Conservation (phyloP, 2,113 vertebrate species). For the Hiodon tergisus region DNA sequence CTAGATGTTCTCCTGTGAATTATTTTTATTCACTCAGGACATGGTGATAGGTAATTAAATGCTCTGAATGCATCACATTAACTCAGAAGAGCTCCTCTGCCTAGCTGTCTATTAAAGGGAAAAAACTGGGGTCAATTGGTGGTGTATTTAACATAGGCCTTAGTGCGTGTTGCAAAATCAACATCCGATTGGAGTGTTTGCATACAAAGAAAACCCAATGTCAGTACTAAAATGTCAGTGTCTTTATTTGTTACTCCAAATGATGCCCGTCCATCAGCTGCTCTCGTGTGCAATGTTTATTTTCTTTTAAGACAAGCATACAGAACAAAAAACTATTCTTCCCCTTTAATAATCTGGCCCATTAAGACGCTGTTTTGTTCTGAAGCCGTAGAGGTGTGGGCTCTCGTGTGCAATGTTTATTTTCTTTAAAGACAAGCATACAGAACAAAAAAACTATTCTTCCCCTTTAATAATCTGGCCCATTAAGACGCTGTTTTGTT, state of each 20-base stretch:
- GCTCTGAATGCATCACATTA: slow-evolving; percentile 18
- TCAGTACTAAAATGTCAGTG: too few relatives aligned
- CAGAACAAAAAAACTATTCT: slow-evolving; percentile 37
- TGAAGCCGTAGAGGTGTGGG: slow-evolving; percentile 39
- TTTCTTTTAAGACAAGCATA: too few relatives aligned
- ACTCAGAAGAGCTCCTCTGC: too few relatives aligned
- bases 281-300: too few relatives aligned
- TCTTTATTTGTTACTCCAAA: too few relatives aligned
- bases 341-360: slow-evolving; percentile 60
- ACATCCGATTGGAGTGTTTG: neutral
- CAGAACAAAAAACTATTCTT: slow-evolving; percentile 37
- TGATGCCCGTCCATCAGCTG: too few relatives aligned
- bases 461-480: slow-evolving; percentile 60
- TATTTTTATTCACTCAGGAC: neutral
- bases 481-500: slow-evolving; percentile 60
- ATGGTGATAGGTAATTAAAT: slow-evolving; percentile 41
- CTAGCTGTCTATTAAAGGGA: too few relatives aligned
- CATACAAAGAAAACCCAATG: too few relatives aligned
- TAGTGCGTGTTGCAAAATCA: slow-evolving; percentile 50
- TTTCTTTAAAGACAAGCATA: too few relatives aligned
- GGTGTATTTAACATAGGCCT: slow-evolving; percentile 47
- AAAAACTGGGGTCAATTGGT: too few relatives aligned
- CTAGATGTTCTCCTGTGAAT: slow-evolving; percentile 10
- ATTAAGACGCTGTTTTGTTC: slow-evolving; percentile 58
- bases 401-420: slow-evolving; percentile 37